A percentile compares a stretch with the other conserved stretches of the same genome.
phyloP scores from a whole-genome alignment of 1,140 invertebrate genomes.

The Sarcophaga peregrina region DNA sequence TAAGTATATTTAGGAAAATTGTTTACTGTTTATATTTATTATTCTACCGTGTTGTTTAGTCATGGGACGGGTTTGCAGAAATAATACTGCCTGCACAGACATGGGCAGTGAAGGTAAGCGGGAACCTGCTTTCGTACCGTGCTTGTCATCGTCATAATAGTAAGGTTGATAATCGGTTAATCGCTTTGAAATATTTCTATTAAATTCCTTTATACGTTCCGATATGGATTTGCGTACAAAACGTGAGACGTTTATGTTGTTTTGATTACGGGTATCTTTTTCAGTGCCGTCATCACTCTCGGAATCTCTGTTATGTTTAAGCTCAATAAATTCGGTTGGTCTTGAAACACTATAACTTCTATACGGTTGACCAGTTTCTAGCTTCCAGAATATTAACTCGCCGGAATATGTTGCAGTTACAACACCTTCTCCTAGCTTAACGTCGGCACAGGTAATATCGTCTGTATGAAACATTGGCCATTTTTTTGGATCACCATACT shows the following conservation, averaged over 20 bases:
- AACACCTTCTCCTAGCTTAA: slow-evolving; percentile 72
- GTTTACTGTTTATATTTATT: not conserved
- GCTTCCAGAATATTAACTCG: slow-evolving; percentile 81
- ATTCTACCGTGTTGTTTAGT: slow-evolving; percentile 66
- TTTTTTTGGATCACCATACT: slow-evolving; percentile 68
- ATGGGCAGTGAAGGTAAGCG: slow-evolving; percentile 52
- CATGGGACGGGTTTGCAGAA: slow-evolving; percentile 69
- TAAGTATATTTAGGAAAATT: not conserved
- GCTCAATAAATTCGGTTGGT: slow-evolving; percentile 62
- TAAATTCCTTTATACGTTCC: slow-evolving; percentile 40
- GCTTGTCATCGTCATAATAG: not conserved
- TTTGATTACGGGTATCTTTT: not conserved
- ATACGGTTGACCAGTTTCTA: slow-evolving; percentile 78
- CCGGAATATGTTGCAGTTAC: slow-evolving; percentile 79
- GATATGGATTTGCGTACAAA: slow-evolving; percentile 43
- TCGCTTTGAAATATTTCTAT: slow-evolving; percentile 20
- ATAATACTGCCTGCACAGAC: slow-evolving; percentile 70
- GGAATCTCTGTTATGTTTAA: slow-evolving; percentile 18
- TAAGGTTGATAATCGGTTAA: not conserved
- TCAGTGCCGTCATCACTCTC: slow-evolving; percentile 33
- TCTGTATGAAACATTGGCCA: slow-evolving; percentile 79
- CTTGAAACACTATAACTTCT: slow-evolving; percentile 69
- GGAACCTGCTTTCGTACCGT: not conserved
- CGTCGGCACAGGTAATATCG: slow-evolving; percentile 76
- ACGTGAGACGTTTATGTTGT: slow-evolving; percentile 37